Evolutionary conservation across 2,113 vertebrate genomes (phyloP), one percentile per base, ranked within the genome.

Genomic region (Triplophysa tibetana): DNA sequence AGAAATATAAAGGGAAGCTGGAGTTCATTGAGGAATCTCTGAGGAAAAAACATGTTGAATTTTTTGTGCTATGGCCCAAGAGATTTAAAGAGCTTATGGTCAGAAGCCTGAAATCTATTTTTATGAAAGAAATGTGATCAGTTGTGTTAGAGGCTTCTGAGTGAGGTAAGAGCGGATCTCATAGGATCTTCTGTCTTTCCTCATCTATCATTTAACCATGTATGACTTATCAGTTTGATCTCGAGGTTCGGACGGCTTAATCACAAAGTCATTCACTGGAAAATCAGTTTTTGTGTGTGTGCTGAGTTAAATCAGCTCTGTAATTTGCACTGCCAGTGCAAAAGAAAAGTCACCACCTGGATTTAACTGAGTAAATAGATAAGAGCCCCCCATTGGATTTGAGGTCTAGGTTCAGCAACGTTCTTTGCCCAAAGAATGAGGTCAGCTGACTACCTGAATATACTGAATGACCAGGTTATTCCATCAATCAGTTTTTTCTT

Each of bases 251-350:
- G 33, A 69, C 17, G 4, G 10, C 33, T 70, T 77, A 82, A 82
- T 75, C 64, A 41, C 65, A 61, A 75, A 81, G 81, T 81, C 74
- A 75, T 62, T 70, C 75, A 56, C 54, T 38, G 61, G 54, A 29
- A 41, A 68, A 19, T 24, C 23, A 26, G 9, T 62, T 62, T 26
- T 24, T 73, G 41, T n/a, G 11, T 14, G 17, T 41, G 54, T 41
- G 26, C 33, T 2, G 3, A 43, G 8, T 8, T 60, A 23, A 54
- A 43, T 19, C 43, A 69, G 52, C 2, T 33, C 50, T 14, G 50
- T 72, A 52, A 17, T 52, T 11, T 3, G 14, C 33, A 70, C 1
- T 50, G 24, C 26, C 26, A 1, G 26, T 26, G 1, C 26, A 26
- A 26, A 26, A 26, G 2, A 1, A 26, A 26, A 26, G 26, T 26